These are phyloP conservation scores for Drosophila pandora DNA, from an alignment of 1,140 invertebrate genomes.

Conservation along the genomic window DNA sequence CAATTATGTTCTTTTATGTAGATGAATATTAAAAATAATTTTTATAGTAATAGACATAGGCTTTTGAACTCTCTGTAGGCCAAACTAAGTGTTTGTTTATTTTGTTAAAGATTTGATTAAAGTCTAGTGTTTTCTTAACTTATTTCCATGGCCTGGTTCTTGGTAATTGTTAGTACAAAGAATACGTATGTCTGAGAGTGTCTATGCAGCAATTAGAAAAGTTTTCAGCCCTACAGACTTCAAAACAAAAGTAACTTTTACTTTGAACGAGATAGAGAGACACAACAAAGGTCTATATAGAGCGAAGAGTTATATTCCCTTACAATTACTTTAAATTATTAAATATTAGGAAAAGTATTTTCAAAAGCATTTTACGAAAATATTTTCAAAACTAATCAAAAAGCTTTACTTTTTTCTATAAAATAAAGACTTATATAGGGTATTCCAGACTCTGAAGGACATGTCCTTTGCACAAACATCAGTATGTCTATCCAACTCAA, in stretches of 20 bases:
- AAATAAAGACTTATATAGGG: neutral
- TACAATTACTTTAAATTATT: neutral
- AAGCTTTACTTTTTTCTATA: neutral
- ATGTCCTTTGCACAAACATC: constrained; percentile 19
- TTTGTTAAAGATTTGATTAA: neutral
- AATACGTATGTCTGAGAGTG: constrained; percentile 46
- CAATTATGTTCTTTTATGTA: constrained; percentile 1
- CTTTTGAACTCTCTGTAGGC: too few relatives aligned
- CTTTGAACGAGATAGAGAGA: neutral
- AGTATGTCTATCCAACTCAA: constrained; percentile 26
- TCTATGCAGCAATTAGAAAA: constrained; percentile 72
- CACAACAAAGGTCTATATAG: neutral
- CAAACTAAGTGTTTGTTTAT: too few relatives aligned
- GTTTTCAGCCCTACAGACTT: constrained; percentile 46
- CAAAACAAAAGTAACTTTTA: constrained; percentile 26
- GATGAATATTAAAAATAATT: neutral
- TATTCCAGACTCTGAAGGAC: constrained; percentile 6
- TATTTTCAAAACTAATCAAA: too few relatives aligned
- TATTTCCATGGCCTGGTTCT: constrained; percentile 8
- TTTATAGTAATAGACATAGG: neutral
- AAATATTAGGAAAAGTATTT: too few relatives aligned
- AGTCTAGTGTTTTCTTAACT: constrained; percentile 5
- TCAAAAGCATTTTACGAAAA: too few relatives aligned
- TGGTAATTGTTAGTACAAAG: constrained; percentile 18
- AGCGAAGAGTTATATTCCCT: neutral